Evolutionary conservation across 64 coral and sea anemone genomes (phyloP), one percentile per base, ranked within the genome.

Genomic region (Platygyra sinensis): DNA sequence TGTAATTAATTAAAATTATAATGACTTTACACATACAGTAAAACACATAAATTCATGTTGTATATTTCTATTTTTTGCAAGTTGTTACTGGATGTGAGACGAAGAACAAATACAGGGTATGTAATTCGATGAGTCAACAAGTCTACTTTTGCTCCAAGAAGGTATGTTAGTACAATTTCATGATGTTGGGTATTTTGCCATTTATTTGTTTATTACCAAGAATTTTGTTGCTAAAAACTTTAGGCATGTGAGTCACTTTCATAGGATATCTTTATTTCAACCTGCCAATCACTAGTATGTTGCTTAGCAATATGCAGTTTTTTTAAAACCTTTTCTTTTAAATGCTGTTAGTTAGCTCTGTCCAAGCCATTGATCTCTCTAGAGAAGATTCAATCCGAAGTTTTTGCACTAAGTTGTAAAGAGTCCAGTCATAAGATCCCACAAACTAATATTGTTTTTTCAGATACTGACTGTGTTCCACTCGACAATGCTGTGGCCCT

Each of bases 401-500:
- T 62, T 62, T n/a, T 10, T 62, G 60, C 6, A 46, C 39, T 0
- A 46, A 62, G 15, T 62, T 16, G 19, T 62, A 62, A n/a, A 22
- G 60, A 62, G 60, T 62, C 14, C 6, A 62, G 20, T 15, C 15
- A 22, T 62, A 3, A 62, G 15, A 15, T 17, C 20, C n/a, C 20
- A 62, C 14, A 65, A 7, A 22, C 16, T 65, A 27, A 7, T n/a
- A n/a, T 72, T 15, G 13, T 27, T 49, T 77, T n/a, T 77, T 29
- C 13, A 98, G 96, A 98, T 31, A 98, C 92, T 24, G 96, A 98
- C 30, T 98, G 86, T 98, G 86, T 54, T 94, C 89, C 30, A 98
- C 96, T 61, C 78, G 96, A 39, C 80, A 92, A 20, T 98, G 92
- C 28, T 98, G 96, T 94, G 96, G 96, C 2, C 96, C 96, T 60